phyloP scores from a whole-genome alignment of 2,888 invertebrate species.

The Yponomeuta malinellus region DNA sequence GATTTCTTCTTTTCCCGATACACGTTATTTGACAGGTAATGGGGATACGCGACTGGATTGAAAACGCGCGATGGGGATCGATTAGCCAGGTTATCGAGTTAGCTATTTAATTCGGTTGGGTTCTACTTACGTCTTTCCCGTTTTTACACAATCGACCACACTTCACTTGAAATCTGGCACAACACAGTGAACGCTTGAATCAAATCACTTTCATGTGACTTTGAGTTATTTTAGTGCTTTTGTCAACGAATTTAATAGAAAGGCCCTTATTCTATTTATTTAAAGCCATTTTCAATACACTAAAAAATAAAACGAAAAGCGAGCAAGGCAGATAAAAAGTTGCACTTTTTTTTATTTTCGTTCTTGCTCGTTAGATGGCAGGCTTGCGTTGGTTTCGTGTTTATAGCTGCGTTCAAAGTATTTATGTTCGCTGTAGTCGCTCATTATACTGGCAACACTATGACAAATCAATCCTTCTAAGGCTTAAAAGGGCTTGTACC shows the following conservation, averaged over 20 bases:
- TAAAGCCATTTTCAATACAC: conserved; percentile 46
- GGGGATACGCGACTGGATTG: conserved; percentile 40
- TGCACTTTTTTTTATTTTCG: not conserved
- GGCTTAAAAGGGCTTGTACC: too few relatives aligned
- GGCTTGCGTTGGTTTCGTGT: not conserved
- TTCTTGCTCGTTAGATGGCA: not conserved
- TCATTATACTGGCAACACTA: not conserved
- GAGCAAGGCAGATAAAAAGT: conserved; percentile 46
- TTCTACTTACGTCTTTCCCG: conserved; percentile 68
- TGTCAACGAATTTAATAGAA: not conserved
- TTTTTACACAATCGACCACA: conserved; percentile 71
- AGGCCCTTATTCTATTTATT: conserved; percentile 36
- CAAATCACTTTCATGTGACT: conserved; percentile 28
- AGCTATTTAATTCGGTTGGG: conserved; percentile 38
- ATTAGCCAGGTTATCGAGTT: too few relatives aligned
- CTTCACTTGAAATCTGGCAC: conserved; percentile 55
- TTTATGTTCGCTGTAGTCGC: not conserved
- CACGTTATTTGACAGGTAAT: conserved; percentile 24
- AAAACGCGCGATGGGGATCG: conserved; percentile 21
- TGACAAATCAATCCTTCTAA: not conserved
- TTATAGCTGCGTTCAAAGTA: not conserved
- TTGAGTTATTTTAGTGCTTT: conserved; percentile 19
- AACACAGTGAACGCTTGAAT: conserved; percentile 29
- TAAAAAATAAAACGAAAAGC: conserved; percentile 47
- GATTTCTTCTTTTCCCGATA: conserved; percentile 38